These are phyloP conservation scores for Megalops cyprinoides DNA, from an alignment of 2,797 vertebrate species.

Conservation along the genomic window DNA sequence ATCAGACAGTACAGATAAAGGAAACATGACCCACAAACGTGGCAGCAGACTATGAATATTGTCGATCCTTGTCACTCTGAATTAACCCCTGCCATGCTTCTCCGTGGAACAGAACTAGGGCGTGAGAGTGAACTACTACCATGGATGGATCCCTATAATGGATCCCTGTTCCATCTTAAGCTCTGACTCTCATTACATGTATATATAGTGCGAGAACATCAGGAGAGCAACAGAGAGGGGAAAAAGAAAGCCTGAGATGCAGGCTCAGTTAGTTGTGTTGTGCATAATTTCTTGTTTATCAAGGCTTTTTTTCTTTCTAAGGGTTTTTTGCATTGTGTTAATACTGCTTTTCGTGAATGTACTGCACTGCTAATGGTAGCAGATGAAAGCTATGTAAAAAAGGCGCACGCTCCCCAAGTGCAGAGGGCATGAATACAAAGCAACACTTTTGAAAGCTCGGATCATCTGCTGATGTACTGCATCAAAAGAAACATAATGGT, in stretches of 20 bases:
- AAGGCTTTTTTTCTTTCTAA: neutral
- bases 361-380: neutral
- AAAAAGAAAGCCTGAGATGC: neutral
- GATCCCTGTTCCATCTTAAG: neutral
- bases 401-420: neutral
- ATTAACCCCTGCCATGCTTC: neutral
- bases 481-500: neutral
- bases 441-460: neutral
- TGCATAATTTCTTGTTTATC: neutral
- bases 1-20: constrained; percentile 7
- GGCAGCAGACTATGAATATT: neutral
- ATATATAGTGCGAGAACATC: neutral
- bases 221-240: neutral
- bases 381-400: neutral
- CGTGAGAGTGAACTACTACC: neutral
- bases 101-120: neutral
- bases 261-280: neutral
- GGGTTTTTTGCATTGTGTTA: neutral
- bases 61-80: neutral
- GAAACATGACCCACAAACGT: neutral
- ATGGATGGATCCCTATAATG: neutral
- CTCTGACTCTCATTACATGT: neutral
- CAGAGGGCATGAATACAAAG: neutral
- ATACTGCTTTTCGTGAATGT: constrained; percentile 1
- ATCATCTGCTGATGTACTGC: neutral